Conservation (phyloP, 2,888 invertebrate species). For the Nomada ruficornis region DNA sequence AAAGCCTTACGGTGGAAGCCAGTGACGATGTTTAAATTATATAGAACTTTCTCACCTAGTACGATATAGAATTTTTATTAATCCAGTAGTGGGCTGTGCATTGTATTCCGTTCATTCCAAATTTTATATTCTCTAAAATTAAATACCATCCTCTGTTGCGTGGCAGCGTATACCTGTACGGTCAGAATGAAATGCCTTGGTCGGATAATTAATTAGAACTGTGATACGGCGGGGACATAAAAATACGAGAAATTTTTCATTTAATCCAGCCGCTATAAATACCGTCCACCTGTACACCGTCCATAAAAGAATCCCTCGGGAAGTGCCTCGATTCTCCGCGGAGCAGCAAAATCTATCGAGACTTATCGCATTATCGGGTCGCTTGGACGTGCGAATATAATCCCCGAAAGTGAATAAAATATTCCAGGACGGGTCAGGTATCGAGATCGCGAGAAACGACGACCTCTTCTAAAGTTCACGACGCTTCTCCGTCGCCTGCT, state of each 20-base stretch:
- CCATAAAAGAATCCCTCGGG: neutral
- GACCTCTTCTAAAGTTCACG: neutral
- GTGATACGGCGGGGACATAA: neutral
- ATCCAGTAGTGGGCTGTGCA: too few species aligned
- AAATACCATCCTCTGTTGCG: neutral
- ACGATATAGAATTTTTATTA: neutral
- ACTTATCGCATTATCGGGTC: neutral
- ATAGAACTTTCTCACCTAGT: constrained; percentile 6
- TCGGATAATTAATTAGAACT: neutral
- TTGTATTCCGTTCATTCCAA: too few species aligned
- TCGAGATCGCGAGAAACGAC: neutral
- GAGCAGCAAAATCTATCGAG: neutral
- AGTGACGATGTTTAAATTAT: constrained; percentile 34
- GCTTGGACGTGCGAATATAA: constrained; percentile 9
- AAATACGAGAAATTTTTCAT: too few species aligned
- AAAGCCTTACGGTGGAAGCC: too few species aligned
- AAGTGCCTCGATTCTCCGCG: neutral
- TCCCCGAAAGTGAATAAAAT: constrained; percentile 19
- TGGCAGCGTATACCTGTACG: neutral
- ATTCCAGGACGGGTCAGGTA: constrained; percentile 4
- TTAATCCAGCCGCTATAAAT: too few species aligned
- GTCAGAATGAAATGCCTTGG: neutral
- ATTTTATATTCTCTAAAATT: neutral
- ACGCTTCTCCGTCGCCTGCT: neutral
- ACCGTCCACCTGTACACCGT: neutral